phyloP scores from a whole-genome alignment of 2,113 vertebrate genomes.

The Paratilapia polleni region DNA sequence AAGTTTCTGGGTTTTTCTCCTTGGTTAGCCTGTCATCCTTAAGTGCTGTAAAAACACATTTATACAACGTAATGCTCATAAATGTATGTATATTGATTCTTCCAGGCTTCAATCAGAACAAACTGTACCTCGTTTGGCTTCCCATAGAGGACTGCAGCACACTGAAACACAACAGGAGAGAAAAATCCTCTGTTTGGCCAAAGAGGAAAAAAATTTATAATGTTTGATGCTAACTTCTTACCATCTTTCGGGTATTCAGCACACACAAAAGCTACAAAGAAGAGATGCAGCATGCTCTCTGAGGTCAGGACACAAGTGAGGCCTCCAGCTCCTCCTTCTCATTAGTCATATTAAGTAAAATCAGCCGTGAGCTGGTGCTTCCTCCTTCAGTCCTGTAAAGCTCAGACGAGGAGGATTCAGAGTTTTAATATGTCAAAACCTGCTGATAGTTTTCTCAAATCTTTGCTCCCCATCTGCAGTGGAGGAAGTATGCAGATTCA shows the following conservation, averaged over 20 bases:
- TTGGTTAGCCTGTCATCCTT: not conserved
- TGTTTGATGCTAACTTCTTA: not conserved
- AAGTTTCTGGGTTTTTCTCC: slow-evolving; percentile 46
- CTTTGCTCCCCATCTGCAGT: too few species aligned
- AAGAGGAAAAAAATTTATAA: not conserved
- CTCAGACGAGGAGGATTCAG: not conserved
- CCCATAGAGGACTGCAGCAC: not conserved
- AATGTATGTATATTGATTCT: rapidly evolving
- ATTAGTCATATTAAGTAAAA: not conserved
- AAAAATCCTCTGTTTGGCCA: not conserved
- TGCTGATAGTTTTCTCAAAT: not conserved
- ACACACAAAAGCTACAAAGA: not conserved
- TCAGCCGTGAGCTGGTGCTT: slow-evolving; percentile 41
- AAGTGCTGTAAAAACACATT: not conserved
- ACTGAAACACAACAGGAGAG: slow-evolving; percentile 24
- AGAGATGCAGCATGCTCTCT: slow-evolving; percentile 6
- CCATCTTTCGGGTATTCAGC: not conserved
- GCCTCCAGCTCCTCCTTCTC: not conserved
- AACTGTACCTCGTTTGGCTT: not conserved
- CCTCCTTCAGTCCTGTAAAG: not conserved
- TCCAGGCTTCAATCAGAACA: not conserved
- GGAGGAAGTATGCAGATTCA: not conserved
- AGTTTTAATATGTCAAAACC: not conserved
- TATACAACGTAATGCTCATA: rapidly evolving
- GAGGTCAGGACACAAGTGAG: not conserved